A percentile compares a stretch with the other conserved stretches of the same genome.
Conservation (phyloP, 1,140 invertebrate species). For the Drosophila bipectinata region DNA sequence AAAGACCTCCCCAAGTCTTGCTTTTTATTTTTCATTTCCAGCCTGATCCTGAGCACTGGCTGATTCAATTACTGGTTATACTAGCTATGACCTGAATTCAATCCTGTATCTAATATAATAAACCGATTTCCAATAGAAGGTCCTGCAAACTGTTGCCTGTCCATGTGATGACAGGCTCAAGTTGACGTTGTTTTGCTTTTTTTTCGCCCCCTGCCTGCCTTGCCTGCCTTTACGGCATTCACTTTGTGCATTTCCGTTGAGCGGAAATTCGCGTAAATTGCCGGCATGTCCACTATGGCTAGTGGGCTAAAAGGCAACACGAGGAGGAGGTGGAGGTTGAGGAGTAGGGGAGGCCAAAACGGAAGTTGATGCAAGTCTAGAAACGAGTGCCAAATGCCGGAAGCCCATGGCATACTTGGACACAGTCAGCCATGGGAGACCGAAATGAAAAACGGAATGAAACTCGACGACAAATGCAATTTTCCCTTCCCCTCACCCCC, state of each 20-base stretch:
- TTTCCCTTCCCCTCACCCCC: slow-evolving; percentile 36
- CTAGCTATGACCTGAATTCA: neutral
- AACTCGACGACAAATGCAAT: slow-evolving; percentile 66
- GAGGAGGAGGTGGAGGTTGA: neutral
- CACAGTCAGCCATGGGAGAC: slow-evolving; percentile 16
- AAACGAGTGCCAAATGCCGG: slow-evolving; percentile 81
- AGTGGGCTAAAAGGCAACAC: neutral
- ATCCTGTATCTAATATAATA: slow-evolving; percentile 44
- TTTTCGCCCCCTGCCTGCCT: slow-evolving; percentile 35
- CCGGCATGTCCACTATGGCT: slow-evolving; percentile 61
- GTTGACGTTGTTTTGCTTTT: slow-evolving; percentile 33
- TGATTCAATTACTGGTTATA: slow-evolving; percentile 39
- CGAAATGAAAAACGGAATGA: slow-evolving; percentile 38
- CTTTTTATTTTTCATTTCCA: too few species aligned
- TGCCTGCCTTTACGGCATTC: slow-evolving; percentile 57
- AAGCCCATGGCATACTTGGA: slow-evolving; percentile 66
- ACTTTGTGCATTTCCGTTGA: slow-evolving; percentile 81
- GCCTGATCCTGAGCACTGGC: neutral
- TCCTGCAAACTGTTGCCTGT: slow-evolving; percentile 39
- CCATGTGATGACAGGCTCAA: slow-evolving; percentile 49
- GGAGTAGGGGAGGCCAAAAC: slow-evolving; percentile 17
- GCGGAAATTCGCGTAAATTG: slow-evolving; percentile 81
- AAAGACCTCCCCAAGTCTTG: too few species aligned
- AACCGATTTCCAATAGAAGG: slow-evolving; percentile 8
- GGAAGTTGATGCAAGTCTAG: slow-evolving; percentile 81